Percentiles rank a stretch among this genome's conserved stretches.
phyloP scores from a whole-genome alignment of 1,140 invertebrate species.

The Antheraea pernyi region DNA sequence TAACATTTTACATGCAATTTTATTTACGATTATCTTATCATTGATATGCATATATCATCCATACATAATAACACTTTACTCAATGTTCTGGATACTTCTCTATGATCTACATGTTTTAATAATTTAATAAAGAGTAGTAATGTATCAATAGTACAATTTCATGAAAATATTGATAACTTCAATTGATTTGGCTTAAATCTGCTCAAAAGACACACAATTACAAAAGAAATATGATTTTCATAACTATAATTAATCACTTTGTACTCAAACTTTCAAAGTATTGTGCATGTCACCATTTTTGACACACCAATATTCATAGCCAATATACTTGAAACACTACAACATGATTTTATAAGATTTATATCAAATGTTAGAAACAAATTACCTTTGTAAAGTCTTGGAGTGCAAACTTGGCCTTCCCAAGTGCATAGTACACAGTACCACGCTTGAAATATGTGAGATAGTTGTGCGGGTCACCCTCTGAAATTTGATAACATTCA shows the following conservation, averaged over 20 bases:
- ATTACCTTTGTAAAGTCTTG: constrained; percentile 90
- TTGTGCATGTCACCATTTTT: constrained; percentile 97
- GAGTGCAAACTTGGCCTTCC: constrained; percentile 96
- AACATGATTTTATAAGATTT: not conserved
- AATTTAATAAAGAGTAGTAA: too few relatives aligned
- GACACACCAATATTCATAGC: not conserved
- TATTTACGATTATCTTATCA: not conserved
- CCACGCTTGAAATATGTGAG: constrained; percentile 96
- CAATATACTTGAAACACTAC: too few relatives aligned
- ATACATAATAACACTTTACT: not conserved
- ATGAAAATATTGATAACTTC: too few relatives aligned
- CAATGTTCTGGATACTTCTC: not conserved
- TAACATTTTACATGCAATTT: not conserved
- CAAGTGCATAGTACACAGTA: constrained; percentile 97
- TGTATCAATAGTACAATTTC: too few relatives aligned
- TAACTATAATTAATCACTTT: too few relatives aligned
- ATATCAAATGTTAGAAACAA: not conserved
- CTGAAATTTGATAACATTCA: constrained; percentile 74
- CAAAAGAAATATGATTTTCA: too few relatives aligned
- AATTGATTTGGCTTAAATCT: too few relatives aligned
- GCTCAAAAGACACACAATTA: too few relatives aligned
- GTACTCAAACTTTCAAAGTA: too few relatives aligned
- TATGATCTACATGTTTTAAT: not conserved
- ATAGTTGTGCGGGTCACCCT: constrained; percentile 97
- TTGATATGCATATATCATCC: not conserved